Conservation (phyloP, 1,140 invertebrate genomes). For the Conopomorpha cramerella region DNA sequence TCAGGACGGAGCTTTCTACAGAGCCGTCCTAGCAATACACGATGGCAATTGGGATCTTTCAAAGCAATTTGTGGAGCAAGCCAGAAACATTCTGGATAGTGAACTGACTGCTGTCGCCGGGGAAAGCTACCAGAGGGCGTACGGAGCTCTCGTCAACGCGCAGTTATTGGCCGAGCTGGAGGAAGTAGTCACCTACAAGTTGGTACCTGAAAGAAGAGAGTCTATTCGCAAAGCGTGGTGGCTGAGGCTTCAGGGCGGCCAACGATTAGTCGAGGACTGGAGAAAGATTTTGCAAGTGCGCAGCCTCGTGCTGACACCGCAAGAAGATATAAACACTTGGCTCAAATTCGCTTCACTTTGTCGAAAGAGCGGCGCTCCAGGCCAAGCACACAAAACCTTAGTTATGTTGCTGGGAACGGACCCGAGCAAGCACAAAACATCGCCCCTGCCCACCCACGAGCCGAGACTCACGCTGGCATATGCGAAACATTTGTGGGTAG, state of each 20-base stretch:
- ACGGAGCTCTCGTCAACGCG: conserved; percentile 95
- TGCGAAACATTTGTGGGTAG: conserved; percentile 92
- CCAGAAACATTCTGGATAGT: conserved; percentile 91
- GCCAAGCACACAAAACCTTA: conserved; percentile 90
- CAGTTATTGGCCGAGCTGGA: conserved; percentile 97
- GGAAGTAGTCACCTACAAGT: conserved; percentile 95
- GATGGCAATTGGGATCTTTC: conserved; percentile 79
- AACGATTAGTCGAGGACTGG: conserved; percentile 97
- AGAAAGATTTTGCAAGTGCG: conserved; percentile 94
- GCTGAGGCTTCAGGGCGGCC: conserved; percentile 92
- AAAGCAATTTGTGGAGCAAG: conserved; percentile 83
- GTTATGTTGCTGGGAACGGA: conserved; percentile 84
- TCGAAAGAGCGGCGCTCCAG: conserved; percentile 86
- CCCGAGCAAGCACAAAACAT: conserved; percentile 69
- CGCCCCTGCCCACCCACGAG: conserved; percentile 73
- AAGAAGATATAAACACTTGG: conserved; percentile 96
- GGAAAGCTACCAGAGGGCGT: conserved; percentile 97
- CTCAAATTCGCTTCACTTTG: conserved; percentile 97
- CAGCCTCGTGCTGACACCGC: conserved; percentile 88
- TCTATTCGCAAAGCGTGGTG: conserved; percentile 94
- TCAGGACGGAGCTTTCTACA: conserved; percentile 94
- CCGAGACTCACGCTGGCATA: conserved; percentile 89
- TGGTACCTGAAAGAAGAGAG: conserved; percentile 84
- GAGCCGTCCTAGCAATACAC: conserved; percentile 92
- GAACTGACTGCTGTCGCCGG: conserved; percentile 97